Conservation (phyloP, 2,797 vertebrate genomes). For the Etheostoma nigrum region DNA sequence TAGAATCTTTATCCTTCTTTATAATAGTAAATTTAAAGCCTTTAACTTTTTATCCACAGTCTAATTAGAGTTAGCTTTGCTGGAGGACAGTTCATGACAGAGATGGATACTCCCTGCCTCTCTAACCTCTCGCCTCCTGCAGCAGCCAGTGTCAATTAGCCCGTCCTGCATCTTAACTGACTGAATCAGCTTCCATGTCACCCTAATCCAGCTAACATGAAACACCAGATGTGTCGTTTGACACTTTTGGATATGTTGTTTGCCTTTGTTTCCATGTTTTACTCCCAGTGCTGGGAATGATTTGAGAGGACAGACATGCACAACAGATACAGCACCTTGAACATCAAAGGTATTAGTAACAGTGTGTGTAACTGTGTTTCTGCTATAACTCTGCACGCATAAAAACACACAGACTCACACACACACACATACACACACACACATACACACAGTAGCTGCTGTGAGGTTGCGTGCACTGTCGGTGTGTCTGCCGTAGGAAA, state of each 20-base stretch:
- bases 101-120: slow-evolving; percentile 36
- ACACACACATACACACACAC: slow-evolving; percentile 29
- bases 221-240: slow-evolving; percentile 70
- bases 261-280: slow-evolving; percentile 83
- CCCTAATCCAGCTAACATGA: slow-evolving; percentile 61
- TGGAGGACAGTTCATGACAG: slow-evolving; percentile 19
- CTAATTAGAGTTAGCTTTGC: slow-evolving; percentile 35
- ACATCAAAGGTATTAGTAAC: slow-evolving; percentile 80
- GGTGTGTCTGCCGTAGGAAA: slow-evolving; percentile 58
- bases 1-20: slow-evolving; percentile 1
- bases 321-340: slow-evolving; percentile 77
- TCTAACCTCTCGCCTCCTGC: slow-evolving; percentile 57
- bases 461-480: slow-evolving; percentile 36
- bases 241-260: slow-evolving; percentile 80
- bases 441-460: slow-evolving; percentile 34
- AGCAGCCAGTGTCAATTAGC: slow-evolving; percentile 70
- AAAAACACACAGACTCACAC: background rate
- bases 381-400: slow-evolving; percentile 32
- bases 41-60: slow-evolving; percentile 27
- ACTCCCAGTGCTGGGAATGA: slow-evolving; percentile 71
- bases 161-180: slow-evolving; percentile 56
- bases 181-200: slow-evolving; percentile 56
- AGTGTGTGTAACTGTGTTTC: slow-evolving; percentile 47
- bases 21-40: slow-evolving; percentile 9
- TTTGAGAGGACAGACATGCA: slow-evolving; percentile 81